Conservation (phyloP, 2,113 vertebrate genomes). For the Tapirus terrestris region DNA sequence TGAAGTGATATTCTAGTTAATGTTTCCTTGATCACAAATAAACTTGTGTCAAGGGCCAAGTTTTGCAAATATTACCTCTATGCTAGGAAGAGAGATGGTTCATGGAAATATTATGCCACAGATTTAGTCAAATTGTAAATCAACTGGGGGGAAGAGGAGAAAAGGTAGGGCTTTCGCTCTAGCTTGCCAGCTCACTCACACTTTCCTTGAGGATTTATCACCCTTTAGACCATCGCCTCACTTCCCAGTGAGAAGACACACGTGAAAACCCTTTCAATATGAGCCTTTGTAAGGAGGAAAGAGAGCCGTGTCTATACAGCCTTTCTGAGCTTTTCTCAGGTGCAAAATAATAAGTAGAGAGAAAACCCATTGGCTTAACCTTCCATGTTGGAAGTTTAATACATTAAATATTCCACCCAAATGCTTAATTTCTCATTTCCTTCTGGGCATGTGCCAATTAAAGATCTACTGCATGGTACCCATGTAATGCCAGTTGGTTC, state of each 20-base stretch:
- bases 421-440: conserved; percentile 39
- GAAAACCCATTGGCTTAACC: background rate
- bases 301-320: background rate
- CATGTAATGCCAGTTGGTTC: conserved; percentile 30
- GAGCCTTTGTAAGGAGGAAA: background rate
- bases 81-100: background rate
- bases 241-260: background rate
- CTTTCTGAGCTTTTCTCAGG: background rate
- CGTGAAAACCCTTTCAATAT: background rate
- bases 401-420: conserved; percentile 47
- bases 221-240: background rate
- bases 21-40: background rate
- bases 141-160: rapidly evolving
- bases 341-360: background rate
- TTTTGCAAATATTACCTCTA: conserved; percentile 13
- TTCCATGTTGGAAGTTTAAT: conserved; percentile 32
- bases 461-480: conserved; percentile 19
- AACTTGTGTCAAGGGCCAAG: background rate
- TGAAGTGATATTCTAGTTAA: background rate
- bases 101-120: background rate
- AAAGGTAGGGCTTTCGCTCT: background rate
- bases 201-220: background rate
- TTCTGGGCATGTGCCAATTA: conserved; percentile 30
- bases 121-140: background rate
- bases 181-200: background rate